phyloP scores from a whole-genome alignment of 2,113 vertebrate genomes.

The Circaetus cinerascens region DNA sequence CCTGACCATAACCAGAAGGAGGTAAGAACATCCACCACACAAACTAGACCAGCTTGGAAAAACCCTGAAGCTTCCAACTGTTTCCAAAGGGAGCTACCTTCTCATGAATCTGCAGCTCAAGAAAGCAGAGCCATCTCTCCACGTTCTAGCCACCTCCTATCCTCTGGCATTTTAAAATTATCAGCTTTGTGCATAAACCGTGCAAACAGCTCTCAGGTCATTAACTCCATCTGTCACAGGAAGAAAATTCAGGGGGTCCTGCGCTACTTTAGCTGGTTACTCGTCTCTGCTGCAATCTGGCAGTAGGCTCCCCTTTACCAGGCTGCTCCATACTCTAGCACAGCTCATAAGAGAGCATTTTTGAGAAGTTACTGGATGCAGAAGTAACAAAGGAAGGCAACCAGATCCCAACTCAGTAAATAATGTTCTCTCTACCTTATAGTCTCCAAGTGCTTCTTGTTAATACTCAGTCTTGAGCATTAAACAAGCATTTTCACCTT shows the following conservation, averaged over 20 bases:
- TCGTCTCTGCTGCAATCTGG: not conserved
- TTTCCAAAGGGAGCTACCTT: not conserved
- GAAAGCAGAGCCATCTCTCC: not conserved
- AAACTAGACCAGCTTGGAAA: not conserved
- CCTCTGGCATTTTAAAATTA: not conserved
- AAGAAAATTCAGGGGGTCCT: not conserved
- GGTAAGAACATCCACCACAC: not conserved
- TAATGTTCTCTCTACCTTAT: not conserved
- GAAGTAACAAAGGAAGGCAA: not conserved
- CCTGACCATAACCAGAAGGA: not conserved
- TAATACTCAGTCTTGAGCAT: not conserved
- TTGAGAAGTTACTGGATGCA: not conserved
- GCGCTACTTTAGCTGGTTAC: rapidly evolving
- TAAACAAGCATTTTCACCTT: not conserved
- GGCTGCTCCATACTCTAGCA: not conserved
- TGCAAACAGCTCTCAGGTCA: not conserved
- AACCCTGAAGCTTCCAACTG: not conserved
- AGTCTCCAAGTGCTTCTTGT: not conserved
- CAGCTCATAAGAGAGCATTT: not conserved
- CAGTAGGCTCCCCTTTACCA: not conserved
- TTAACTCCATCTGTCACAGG: not conserved
- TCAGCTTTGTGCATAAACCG: not conserved
- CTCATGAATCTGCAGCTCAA: not conserved
- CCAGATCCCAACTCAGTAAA: not conserved
- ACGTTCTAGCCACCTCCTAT: not conserved